Base-by-base conservation (phyloP, 2,113 vertebrate genomes). In the Azemiops feae region DNA sequence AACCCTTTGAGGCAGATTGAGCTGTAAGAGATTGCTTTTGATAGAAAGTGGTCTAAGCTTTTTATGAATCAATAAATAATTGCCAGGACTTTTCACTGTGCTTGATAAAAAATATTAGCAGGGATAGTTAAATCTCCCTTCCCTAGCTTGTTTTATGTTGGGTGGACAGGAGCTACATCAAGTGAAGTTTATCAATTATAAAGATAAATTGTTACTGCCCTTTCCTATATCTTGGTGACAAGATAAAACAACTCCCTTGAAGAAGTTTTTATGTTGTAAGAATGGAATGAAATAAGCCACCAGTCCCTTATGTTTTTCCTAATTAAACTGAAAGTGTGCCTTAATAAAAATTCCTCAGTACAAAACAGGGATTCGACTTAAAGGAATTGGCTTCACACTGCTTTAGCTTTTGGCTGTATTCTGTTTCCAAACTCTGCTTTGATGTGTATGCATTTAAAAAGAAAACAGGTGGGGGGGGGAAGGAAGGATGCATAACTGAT, bases 351-450 rank as follows among this genome's bases (percentile, higher is more conserved):
- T 90, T 34, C 89, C 92, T 0, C 22, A 74, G 6, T 92, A 64
- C 9, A 94, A 93, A 93, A 50, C 30, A 85, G 88, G 74, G 96
- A 89, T 0, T 16, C 45, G 4, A 89, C 81, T 4, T 74, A 91
- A 89, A 39, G 2, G 92, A 12, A 39, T 34, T 43, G 6, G 7
- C 74, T 81, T 81, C 18, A 30, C 18, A 9, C 58, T n/a, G 9
- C 0, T 43, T 22, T 57, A 50, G 23, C 54, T 89, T 23, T 92
- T 89, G 11, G 60, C 58, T 87, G n/a, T 0, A 0, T 10, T 58
- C 9, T 92, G 45, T 60, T 43, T 5, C 85, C 54, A 43, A 4
- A 94, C 74, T 94, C n/a, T 88, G 92, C 93, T 90, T 57, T 87
- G 45, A 93, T 52, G 22, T 54, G n/a, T n/a, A 39, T 43, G 5